A percentile compares a stretch with the other conserved stretches of the same genome.
Conservation (phyloP, 2,888 invertebrate genomes). For the Patella pellucida region DNA sequence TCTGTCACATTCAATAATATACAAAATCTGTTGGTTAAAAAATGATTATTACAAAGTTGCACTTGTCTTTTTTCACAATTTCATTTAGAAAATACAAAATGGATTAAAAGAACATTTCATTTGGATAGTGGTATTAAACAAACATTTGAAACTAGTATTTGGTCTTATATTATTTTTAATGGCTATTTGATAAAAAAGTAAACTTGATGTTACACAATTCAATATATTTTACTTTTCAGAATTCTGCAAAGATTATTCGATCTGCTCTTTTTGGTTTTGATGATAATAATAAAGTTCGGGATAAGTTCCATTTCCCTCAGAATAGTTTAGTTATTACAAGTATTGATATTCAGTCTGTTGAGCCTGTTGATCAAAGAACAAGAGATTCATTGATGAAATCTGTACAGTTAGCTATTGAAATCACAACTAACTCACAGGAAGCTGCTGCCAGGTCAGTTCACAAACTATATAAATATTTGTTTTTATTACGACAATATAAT, state of each 20-base stretch:
- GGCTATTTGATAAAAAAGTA: too few species aligned
- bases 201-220: neutral
- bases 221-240: slow-evolving; percentile 53
- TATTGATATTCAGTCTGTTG: slow-evolving; percentile 74
- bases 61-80: too few species aligned
- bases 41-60: too few species aligned
- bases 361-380: slow-evolving; percentile 74
- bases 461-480: neutral
- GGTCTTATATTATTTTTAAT: neutral
- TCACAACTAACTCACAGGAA: slow-evolving; percentile 74
- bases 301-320: slow-evolving; percentile 71
- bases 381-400: slow-evolving; percentile 73
- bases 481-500: too few species aligned
- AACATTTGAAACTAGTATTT: neutral
- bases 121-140: neutral
- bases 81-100: too few species aligned
- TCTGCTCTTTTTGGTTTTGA: slow-evolving; percentile 73
- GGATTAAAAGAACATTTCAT: too few species aligned
- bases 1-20: too few species aligned
- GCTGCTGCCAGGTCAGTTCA: slow-evolving; percentile 71
- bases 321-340: slow-evolving; percentile 73
- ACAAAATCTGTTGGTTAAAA: too few species aligned
- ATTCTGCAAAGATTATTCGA: slow-evolving; percentile 73
- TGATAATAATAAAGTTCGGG: slow-evolving; percentile 70
- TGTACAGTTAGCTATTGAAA: slow-evolving; percentile 74